Base-by-base conservation (phyloP, 2,113 vertebrate genomes). In the Siphamia tubifer region DNA sequence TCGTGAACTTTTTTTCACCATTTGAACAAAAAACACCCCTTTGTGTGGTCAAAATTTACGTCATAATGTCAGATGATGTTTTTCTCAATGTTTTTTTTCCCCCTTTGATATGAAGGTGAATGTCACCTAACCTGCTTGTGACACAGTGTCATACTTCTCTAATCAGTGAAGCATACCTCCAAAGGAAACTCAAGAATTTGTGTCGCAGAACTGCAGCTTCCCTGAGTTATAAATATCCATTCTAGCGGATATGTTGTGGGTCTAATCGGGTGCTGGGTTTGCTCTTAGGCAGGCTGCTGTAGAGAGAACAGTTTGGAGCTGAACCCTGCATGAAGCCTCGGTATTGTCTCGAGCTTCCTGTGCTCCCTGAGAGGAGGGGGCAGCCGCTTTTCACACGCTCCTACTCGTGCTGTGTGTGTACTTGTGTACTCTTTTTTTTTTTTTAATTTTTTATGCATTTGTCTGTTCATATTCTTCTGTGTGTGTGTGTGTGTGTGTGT, bases 271-370 rank as follows among this genome's bases (percentile, higher is more conserved):
- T 55, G 83, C 74, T 38, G 62, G 76, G 73, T 77, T 73, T 28
- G 65, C 74, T 85, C 67, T 20, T 45, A 60, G 66, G 63, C 63
- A 39, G 20, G 71, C 56, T 53, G 70, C 76, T 55, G 56, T 55
- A 45, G 75, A 62, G 79, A 53, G 86, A 87, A 84, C 83, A 75
- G 77, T 76, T 81, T 77, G 73, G 80, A 78, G 80, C 80, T 90
- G 81, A 89, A 86, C 83, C 77, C 84, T 73, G 77, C 77, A 85
- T 90, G 91, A 91, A 92, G 90, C 89, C 88, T 91, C 88, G 38
- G 87, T 87, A 93, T 93, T 93, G 92, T 93, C 90, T 92, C 25
- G 42, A 48, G 84, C 87, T 92, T 93, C 92, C 92, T 93, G 91
- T 91, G 73, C 90, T 91, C 87, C 80, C 84, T 88, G 84, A 90